phyloP scores from a whole-genome alignment of 2,113 vertebrate species.

The Equus quagga region DNA sequence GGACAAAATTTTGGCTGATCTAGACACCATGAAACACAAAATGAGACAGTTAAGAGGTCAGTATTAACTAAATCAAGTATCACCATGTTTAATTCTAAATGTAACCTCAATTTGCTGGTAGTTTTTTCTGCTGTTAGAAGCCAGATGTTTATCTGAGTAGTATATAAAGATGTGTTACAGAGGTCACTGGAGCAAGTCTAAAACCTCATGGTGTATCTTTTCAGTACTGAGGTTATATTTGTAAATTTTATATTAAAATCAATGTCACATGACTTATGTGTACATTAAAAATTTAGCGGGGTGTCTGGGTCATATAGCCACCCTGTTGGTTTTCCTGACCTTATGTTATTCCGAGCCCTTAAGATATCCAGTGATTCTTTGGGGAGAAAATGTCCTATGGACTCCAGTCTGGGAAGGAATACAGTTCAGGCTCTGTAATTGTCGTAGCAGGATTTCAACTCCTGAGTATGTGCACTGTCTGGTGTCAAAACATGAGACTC shows the following conservation, averaged over 20 bases:
- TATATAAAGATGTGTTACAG: background rate
- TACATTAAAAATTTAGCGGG: background rate
- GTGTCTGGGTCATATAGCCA: background rate
- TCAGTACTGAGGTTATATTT: conserved; percentile 20
- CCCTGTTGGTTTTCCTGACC: background rate
- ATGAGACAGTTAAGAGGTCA: conserved; percentile 80
- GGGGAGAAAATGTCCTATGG: background rate
- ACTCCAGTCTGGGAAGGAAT: background rate
- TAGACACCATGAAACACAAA: conserved; percentile 81
- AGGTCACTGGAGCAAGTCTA: background rate
- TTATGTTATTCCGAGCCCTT: background rate
- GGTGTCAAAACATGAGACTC: background rate
- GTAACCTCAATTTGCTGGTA: background rate
- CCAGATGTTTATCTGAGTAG: background rate
- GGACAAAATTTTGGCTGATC: conserved; percentile 77
- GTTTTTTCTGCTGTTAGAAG: conserved; percentile 10
- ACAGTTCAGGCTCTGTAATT: background rate
- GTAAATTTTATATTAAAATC: conserved; percentile 32
- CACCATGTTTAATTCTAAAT: background rate
- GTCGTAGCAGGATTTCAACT: background rate
- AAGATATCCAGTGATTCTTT: background rate
- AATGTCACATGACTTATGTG: background rate
- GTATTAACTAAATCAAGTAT: background rate
- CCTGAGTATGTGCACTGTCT: background rate
- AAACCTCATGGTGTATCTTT: conserved; percentile 14